Conservation (phyloP, 1,140 invertebrate species). For the Procambarus virginalis region DNA sequence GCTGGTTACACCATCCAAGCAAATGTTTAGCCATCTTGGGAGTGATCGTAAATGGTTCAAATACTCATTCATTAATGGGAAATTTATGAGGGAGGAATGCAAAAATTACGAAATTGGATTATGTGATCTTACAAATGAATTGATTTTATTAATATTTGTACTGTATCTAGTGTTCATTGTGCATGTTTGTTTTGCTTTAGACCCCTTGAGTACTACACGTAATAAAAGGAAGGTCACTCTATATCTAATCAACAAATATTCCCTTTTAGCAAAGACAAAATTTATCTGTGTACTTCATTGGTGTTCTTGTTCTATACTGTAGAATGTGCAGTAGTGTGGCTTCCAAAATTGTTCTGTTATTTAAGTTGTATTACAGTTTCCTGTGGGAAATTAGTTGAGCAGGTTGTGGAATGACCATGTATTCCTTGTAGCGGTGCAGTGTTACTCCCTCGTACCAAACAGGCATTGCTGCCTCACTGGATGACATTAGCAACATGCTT, state of each 20-base stretch:
- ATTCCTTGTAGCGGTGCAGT: conserved; percentile 20
- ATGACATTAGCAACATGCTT: conserved; percentile 12
- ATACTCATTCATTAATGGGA: conserved; percentile 21
- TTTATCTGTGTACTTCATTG: conserved; percentile 35
- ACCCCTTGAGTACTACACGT: conserved; percentile 26
- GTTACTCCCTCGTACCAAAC: conserved; percentile 24
- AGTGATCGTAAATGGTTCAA: conserved; percentile 15
- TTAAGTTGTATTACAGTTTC: conserved; percentile 7
- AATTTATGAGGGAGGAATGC: conserved; percentile 33
- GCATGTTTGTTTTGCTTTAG: conserved; percentile 41
- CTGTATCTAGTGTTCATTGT: conserved; percentile 26
- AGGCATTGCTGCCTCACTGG: background rate
- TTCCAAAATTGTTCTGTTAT: background rate
- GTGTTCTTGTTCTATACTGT: conserved; percentile 26
- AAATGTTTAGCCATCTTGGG: conserved; percentile 18
- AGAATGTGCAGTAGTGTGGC: conserved; percentile 37
- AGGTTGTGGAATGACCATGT: conserved; percentile 12
- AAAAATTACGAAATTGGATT: conserved; percentile 16
- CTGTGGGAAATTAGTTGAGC: conserved; percentile 13
- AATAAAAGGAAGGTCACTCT: conserved; percentile 8
- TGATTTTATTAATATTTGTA: background rate
- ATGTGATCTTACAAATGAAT: background rate
- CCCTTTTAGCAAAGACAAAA: conserved; percentile 29
- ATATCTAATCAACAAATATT: conserved; percentile 23
- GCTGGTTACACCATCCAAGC: conserved; percentile 46